Conservation (phyloP, 2,113 vertebrate genomes). For the Sphyrna mokarran region DNA sequence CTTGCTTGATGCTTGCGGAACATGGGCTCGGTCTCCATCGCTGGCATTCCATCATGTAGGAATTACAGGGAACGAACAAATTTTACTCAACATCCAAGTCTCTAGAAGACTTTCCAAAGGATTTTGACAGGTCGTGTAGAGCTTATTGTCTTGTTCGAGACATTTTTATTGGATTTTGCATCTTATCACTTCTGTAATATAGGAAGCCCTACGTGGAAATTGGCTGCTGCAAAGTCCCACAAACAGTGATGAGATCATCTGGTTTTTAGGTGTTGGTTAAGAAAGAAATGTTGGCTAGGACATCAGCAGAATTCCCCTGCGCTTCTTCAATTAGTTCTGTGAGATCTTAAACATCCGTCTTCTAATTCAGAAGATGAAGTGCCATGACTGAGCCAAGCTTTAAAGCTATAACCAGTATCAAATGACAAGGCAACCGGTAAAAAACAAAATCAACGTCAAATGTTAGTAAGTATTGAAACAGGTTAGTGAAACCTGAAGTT, state of each 20-base stretch:
- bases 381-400: not conserved
- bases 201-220: not conserved
- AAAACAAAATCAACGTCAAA: not conserved
- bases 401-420: not conserved
- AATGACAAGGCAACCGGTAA: not conserved
- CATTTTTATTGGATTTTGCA: not conserved
- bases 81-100: not conserved
- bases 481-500: not conserved
- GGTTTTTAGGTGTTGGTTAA: not conserved
- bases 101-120: not conserved
- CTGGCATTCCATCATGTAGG: not conserved
- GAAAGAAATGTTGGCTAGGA: not conserved
- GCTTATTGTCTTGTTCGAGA: not conserved
- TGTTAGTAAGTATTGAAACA: not conserved
- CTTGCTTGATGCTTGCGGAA: not conserved
- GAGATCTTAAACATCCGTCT: not conserved
- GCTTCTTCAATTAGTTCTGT: not conserved
- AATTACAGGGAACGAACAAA: not conserved
- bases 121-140: not conserved
- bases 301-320: not conserved
- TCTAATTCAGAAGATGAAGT: not conserved
- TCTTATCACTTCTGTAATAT: not conserved
- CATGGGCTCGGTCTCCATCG: not conserved
- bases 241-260: not conserved
- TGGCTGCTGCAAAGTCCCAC: not conserved